Evolutionary conservation across 2,797 vertebrate species (phyloP).

Genomic region (Pampus argenteus): DNA sequence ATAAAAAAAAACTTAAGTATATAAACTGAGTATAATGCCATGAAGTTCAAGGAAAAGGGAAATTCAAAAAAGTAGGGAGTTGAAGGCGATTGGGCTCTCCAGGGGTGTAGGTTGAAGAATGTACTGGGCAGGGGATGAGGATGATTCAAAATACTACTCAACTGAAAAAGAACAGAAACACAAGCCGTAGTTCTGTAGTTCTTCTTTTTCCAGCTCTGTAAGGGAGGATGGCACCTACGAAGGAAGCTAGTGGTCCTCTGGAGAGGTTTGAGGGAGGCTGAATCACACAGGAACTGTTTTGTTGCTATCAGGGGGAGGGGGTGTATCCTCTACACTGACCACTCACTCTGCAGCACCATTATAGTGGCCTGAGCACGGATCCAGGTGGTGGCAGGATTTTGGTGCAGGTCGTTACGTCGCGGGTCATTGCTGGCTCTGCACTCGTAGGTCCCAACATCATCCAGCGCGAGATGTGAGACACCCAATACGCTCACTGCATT

Average conservation of each 20-base stretch:
- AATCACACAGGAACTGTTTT: conserved; percentile 46
- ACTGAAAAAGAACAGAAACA: conserved; percentile 21
- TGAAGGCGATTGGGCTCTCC: conserved; percentile 7
- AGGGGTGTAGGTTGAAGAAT: conserved; percentile 14
- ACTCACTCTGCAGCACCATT: conserved; percentile 98
- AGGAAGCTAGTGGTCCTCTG: conserved; percentile 54
- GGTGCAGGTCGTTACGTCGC: conserved; percentile 94
- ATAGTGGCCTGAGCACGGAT: conserved; percentile 98
- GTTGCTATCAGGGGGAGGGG: conserved; percentile 18
- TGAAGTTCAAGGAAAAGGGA: background rate
- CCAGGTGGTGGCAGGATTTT: conserved; percentile 96
- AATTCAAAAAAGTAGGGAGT: conserved; percentile 16
- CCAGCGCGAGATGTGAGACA: conserved; percentile 90
- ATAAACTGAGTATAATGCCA: background rate
- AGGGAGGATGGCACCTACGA: conserved; percentile 46
- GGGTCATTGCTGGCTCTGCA: conserved; percentile 99
- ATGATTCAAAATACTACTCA: conserved; percentile 28
- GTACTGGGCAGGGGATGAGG: conserved; percentile 10
- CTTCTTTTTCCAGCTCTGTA: conserved; percentile 33
- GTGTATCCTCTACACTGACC: conserved; percentile 65
- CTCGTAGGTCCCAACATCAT: conserved; percentile 97
- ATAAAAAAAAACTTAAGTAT: background rate
- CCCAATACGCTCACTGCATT: conserved; percentile 93
- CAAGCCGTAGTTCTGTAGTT: conserved; percentile 21
- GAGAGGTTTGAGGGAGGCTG: conserved; percentile 55